phyloP scores from a whole-genome alignment of 2,113 vertebrate species.

The Pteruthius melanotis region DNA sequence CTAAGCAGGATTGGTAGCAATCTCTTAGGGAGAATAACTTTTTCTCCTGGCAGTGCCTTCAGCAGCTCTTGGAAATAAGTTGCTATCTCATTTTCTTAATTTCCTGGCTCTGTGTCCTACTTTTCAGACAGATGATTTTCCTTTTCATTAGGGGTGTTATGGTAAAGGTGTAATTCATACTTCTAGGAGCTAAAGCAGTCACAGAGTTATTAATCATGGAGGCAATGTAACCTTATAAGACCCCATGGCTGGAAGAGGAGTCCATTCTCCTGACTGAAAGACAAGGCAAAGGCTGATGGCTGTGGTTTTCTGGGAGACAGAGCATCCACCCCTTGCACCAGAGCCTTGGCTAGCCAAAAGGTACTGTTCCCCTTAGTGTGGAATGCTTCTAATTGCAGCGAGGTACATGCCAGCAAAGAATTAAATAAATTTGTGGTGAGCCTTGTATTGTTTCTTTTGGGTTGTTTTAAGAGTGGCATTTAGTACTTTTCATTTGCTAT shows the following conservation, averaged over 20 bases:
- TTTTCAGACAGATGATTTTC: background rate
- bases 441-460: background rate
- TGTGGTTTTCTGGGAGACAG: background rate
- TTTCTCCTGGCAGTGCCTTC: background rate
- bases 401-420: background rate
- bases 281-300: background rate
- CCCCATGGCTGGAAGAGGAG: background rate
- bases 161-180: background rate
- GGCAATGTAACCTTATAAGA: background rate
- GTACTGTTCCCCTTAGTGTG: background rate
- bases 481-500: background rate
- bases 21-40: background rate
- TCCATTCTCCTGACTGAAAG: background rate
- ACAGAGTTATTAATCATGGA: background rate
- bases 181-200: slow-evolving; percentile 12
- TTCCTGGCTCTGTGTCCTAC: slow-evolving; percentile 5
- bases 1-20: background rate
- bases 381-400: background rate
- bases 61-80: slow-evolving; percentile 11
- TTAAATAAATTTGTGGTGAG: background rate
- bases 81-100: slow-evolving; percentile 39
- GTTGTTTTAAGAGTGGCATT: background rate
- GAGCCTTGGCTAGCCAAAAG: background rate
- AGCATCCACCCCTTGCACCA: background rate
- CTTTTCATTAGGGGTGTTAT: background rate